phyloP scores from a whole-genome alignment of 2,888 invertebrate species.

The Orthonychiurus folsomi region DNA sequence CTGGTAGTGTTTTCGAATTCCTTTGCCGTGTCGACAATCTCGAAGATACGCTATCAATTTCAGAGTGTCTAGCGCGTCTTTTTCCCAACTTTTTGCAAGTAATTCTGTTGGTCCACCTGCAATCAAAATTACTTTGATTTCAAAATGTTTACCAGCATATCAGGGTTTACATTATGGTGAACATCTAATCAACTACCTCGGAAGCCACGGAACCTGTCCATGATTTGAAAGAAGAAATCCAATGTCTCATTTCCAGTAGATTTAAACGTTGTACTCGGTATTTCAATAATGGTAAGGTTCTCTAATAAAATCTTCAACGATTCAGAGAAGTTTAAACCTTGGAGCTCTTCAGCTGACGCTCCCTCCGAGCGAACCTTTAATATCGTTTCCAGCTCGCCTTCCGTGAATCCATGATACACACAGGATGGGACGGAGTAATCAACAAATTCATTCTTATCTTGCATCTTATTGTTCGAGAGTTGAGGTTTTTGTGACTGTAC shows the following conservation, averaged over 20 bases:
- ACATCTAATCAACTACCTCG: too few species aligned
- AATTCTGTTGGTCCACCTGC: neutral
- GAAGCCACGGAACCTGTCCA: too few species aligned
- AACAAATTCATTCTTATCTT: neutral
- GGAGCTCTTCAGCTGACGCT: too few species aligned
- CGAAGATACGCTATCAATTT: slow-evolving; percentile 25
- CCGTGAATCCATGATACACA: neutral
- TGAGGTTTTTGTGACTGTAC: neutral
- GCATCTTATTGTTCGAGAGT: neutral
- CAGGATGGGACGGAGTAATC: neutral
- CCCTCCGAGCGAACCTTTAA: too few species aligned
- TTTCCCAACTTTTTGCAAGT: slow-evolving; percentile 21
- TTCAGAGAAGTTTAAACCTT: too few species aligned
- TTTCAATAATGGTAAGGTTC: too few species aligned
- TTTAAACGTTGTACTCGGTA: too few species aligned
- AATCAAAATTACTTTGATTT: neutral
- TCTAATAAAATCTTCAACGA: too few species aligned
- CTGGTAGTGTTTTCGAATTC: slow-evolving; percentile 27
- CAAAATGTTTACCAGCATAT: neutral
- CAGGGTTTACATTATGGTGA: neutral
- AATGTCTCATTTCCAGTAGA: neutral
- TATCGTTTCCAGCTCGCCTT: neutral
- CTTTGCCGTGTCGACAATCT: slow-evolving; percentile 28
- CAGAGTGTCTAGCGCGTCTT: slow-evolving; percentile 21
- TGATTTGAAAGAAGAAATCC: neutral